Evolutionary conservation across 2,113 vertebrate genomes (phyloP).

Genomic region (Phainopepla nitens): DNA sequence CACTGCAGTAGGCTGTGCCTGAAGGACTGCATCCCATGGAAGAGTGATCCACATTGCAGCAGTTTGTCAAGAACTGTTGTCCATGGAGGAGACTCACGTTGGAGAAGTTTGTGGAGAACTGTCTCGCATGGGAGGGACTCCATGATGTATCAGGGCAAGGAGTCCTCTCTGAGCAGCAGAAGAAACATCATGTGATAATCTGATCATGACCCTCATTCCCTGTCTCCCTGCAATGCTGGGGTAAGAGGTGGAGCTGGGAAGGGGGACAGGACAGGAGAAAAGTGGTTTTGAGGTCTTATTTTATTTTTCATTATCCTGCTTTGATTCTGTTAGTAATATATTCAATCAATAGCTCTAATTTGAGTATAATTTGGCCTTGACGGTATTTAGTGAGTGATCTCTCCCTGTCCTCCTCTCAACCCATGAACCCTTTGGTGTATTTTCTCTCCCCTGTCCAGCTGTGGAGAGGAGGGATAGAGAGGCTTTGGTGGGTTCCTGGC

Average conservation of each 20-base stretch:
- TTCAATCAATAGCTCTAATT: not conserved
- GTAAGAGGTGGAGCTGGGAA: not conserved
- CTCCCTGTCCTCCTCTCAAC: not conserved
- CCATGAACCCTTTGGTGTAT: not conserved
- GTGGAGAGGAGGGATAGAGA: not conserved
- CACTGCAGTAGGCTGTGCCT: not conserved
- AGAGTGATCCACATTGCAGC: no score
- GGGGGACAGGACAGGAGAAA: accelerated
- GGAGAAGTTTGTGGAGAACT: not conserved
- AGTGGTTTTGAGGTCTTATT: not conserved
- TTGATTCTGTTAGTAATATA: not conserved
- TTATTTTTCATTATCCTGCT: not conserved
- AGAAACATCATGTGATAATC: not conserved
- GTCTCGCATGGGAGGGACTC: not conserved
- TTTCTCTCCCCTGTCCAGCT: not conserved
- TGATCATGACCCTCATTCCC: not conserved
- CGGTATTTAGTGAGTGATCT: not conserved
- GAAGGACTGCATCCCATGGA: not conserved
- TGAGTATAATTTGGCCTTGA: not conserved
- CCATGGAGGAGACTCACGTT: not conserved
- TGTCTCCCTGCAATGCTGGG: not conserved
- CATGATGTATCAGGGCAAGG: not conserved
- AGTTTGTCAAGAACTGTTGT: not conserved
- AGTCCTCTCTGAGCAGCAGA: not conserved
- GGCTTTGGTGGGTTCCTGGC: not conserved